Conservation (phyloP, 2,888 invertebrate species). For the Rambutsinella grinnellia region DNA sequence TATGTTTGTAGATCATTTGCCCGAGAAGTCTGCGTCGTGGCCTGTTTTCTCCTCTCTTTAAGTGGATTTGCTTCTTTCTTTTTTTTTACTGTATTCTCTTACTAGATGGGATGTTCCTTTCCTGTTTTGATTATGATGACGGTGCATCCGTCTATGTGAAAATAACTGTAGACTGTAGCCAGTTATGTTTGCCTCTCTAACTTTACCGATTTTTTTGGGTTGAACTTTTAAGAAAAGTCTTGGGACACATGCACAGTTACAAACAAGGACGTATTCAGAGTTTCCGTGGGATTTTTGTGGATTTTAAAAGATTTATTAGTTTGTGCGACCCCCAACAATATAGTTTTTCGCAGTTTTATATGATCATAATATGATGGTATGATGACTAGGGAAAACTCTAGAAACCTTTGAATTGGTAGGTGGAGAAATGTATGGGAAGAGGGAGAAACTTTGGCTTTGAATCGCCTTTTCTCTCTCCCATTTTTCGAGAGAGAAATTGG, state of each 20-base stretch:
- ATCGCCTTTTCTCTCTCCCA: slow-evolving; percentile 5
- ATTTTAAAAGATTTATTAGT: slow-evolving; percentile 65
- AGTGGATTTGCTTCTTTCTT: not conserved
- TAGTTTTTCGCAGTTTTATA: not conserved
- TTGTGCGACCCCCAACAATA: slow-evolving; percentile 53
- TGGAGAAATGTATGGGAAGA: slow-evolving; percentile 18
- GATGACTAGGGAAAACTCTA: no score
- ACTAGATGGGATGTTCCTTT: not conserved
- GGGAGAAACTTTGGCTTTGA: slow-evolving; percentile 50
- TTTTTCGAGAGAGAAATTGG: not conserved
- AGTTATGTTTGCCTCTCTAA: no score
- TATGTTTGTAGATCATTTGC: no score
- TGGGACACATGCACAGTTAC: slow-evolving; percentile 29
- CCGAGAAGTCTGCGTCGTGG: no score
- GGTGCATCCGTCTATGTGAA: no score
- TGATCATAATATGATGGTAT: no score
- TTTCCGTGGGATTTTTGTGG: slow-evolving; percentile 64
- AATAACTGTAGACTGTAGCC: no score
- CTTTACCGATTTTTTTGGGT: no score
- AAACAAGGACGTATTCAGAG: slow-evolving; percentile 52
- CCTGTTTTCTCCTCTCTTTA: not conserved
- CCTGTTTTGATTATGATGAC: no score
- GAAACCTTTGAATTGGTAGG: no score
- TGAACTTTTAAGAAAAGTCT: not conserved
- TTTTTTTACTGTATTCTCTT: not conserved